These are phyloP conservation scores for Mellivora capensis DNA, from an alignment of 2,113 vertebrate species.

Conservation along the genomic window DNA sequence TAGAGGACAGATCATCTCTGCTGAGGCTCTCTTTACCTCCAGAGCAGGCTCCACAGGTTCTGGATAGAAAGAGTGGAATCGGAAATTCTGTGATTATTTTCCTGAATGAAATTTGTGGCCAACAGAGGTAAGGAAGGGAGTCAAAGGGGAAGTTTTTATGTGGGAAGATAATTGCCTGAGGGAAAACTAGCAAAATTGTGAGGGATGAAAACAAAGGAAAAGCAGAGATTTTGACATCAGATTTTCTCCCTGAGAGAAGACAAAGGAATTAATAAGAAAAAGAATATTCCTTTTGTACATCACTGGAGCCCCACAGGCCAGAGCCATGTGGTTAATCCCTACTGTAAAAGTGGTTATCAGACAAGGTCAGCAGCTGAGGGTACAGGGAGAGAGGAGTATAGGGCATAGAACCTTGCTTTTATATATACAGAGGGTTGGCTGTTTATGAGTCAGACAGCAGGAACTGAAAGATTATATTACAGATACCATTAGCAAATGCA, in stretches of 20 bases:
- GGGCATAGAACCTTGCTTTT: neutral
- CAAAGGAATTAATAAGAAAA: neutral
- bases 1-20: neutral
- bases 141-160: neutral
- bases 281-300: neutral
- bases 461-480: neutral
- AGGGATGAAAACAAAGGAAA: neutral
- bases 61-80: neutral
- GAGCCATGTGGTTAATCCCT: neutral
- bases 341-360: neutral
- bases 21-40: neutral
- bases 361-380: no score
- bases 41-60: neutral
- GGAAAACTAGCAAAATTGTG: neutral
- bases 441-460: neutral
- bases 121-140: neutral
- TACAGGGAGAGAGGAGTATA: fast-evolving
- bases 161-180: neutral
- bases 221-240: neutral
- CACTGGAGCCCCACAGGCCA: no score
- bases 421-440: neutral
- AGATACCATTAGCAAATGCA: neutral
- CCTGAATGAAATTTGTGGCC: neutral
- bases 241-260: neutral
- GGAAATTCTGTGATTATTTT: neutral